Base-by-base conservation (phyloP, 2,888 invertebrate species). In the Callyntrura guangdongensis region DNA sequence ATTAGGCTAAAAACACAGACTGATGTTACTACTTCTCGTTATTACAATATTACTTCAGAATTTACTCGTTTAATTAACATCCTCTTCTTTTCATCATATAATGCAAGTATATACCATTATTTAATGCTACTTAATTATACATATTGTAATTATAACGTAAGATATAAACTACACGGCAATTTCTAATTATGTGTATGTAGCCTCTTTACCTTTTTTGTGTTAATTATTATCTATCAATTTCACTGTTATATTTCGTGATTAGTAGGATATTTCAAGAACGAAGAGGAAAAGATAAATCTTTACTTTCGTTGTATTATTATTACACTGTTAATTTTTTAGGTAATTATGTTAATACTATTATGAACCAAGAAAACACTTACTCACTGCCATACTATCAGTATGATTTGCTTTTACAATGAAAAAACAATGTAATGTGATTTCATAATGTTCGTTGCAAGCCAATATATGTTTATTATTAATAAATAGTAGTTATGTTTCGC, bases 331-430 rank as follows among this genome's bases (percentile, higher is more conserved):
- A 47, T 45, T 69, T n/a, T 8, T n/a, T 45, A 8, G 9, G 6
- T 69, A 9, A 45, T n/a, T n/a, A n/a, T 36, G n/a, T 6, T n/a
- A 69, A 45, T 67, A 69, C 20, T 47, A 47, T 45, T 9, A 20
- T 47, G 17, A 74, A 20, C 47, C 12, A 12, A 72, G 72, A 20
- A 74, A 69, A 74, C 45, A 74, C 47, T 47, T 74, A 45, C 20
- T 9, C 72, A 74, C 72, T 74, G 72, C 72, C 72, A 47, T 49
- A 49, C 14, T 20, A 74, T 74, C 72, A 74, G 72, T 74, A 74
- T 74, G 47, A 74, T 74, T 69, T 47, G 47, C 47, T 20, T 47
- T 49, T 20, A 47, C 47, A 20, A 20, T 17, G 20, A 49, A 69
- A 69, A 17, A 14, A 74, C 4, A 14, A 36, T 64, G 64, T 64